These are phyloP conservation scores for Pteropus alecto DNA, from an alignment of 2,113 vertebrate genomes.

Conservation along the genomic window DNA sequence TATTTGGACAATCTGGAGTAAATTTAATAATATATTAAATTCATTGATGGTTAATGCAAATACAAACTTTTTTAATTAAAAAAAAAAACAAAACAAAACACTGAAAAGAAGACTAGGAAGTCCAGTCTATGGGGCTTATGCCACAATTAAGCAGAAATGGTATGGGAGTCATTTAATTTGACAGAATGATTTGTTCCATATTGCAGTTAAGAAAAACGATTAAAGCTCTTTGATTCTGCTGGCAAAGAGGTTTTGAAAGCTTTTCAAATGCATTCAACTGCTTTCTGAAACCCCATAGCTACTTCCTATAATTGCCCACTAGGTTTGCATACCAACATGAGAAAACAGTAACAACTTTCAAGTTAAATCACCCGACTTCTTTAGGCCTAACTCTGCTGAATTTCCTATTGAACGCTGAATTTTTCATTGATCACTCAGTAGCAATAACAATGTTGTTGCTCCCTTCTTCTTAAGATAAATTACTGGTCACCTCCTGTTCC, in stretches of 20 bases:
- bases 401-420: not conserved
- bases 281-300: not conserved
- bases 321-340: not conserved
- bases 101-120: conserved; percentile 52
- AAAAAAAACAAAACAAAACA: not conserved
- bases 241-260: conserved; percentile 44
- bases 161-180: not conserved
- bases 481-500: not conserved
- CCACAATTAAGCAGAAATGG: conserved; percentile 10
- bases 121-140: not conserved
- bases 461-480: not conserved
- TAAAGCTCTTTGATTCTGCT: conserved; percentile 6
- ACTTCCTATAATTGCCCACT: not conserved
- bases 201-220: conserved; percentile 14
- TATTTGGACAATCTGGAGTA: conserved; percentile 56
- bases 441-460: not conserved
- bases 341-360: not conserved
- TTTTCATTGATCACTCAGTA: not conserved
- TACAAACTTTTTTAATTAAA: not conserved
- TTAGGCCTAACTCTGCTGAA: not conserved
- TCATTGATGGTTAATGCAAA: conserved; percentile 27
- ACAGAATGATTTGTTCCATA: conserved; percentile 29
- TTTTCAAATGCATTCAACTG: conserved; percentile 52
- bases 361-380: not conserved
- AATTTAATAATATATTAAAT: conserved; percentile 67